Evolutionary conservation across 2,888 invertebrate species (phyloP).

Genomic region (Agriopis aurantiaria): DNA sequence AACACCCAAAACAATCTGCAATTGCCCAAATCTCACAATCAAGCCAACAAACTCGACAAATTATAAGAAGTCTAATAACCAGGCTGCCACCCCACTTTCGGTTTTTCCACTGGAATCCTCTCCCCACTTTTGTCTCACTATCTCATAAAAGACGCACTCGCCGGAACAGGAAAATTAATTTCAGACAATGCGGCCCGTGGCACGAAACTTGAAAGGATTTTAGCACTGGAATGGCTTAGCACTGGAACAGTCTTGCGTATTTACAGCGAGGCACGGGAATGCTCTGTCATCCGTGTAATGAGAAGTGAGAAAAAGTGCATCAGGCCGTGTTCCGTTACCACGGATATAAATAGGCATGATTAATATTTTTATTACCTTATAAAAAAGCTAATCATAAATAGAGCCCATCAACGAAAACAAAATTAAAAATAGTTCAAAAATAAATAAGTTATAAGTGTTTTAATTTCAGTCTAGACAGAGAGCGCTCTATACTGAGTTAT

Average conservation of each 20-base stretch:
- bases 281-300: slow-evolving; percentile 19
- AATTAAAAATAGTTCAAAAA: no score
- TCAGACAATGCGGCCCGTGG: slow-evolving; percentile 67
- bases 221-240: slow-evolving; percentile 44
- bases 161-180: slow-evolving; percentile 83
- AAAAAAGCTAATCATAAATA: no score
- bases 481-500: no score
- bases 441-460: no score
- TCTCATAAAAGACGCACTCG: slow-evolving; percentile 79
- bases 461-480: no score
- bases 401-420: no score
- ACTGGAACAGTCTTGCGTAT: slow-evolving; percentile 42
- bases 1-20: slow-evolving; percentile 2
- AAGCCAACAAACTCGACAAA: slow-evolving; percentile 28
- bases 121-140: slow-evolving; percentile 72
- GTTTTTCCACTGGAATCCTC: slow-evolving; percentile 48
- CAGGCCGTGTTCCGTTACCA: not conserved
- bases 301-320: slow-evolving; percentile 30
- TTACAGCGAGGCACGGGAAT: slow-evolving; percentile 30
- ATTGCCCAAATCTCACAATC: slow-evolving; percentile 39
- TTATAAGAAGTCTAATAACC: slow-evolving; percentile 42
- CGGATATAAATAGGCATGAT: not conserved
- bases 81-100: slow-evolving; percentile 19
- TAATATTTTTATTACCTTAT: not conserved
- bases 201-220: slow-evolving; percentile 59